Conservation (phyloP, 1,140 invertebrate genomes). For the Hyles euphorbiae region DNA sequence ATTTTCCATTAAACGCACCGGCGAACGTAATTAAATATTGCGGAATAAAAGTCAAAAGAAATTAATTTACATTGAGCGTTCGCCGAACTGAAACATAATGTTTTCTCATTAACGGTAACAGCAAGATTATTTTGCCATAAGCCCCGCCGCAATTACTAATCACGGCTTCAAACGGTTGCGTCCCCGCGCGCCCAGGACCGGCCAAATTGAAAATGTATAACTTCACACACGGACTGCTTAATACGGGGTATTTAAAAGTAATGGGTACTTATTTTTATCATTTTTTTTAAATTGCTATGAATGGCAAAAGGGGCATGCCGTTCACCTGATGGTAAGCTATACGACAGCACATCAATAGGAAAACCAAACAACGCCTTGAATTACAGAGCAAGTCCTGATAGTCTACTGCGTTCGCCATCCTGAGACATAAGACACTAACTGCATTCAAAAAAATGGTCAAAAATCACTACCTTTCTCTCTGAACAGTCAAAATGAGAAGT, state of each 20-base stretch:
- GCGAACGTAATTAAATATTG: background rate
- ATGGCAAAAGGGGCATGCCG: too few relatives aligned
- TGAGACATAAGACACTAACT: too few relatives aligned
- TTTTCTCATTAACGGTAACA: conserved; percentile 63
- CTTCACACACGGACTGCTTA: conserved; percentile 42
- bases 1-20: background rate
- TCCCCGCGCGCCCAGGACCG: conserved; percentile 21
- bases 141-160: conserved; percentile 61
- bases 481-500: too few relatives aligned
- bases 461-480: too few relatives aligned
- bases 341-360: too few relatives aligned
- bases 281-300: too few relatives aligned
- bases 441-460: too few relatives aligned
- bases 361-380: too few relatives aligned
- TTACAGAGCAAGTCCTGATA: too few relatives aligned
- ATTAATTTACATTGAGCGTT: conserved; percentile 53
- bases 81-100: conserved; percentile 42
- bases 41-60: conserved; percentile 37
- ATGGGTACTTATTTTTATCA: too few relatives aligned
- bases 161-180: conserved; percentile 57
- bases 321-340: too few relatives aligned
- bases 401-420: too few relatives aligned
- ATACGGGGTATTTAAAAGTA: conserved; percentile 25
- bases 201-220: conserved; percentile 64
- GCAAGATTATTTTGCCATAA: conserved; percentile 67